Percentiles rank a stretch among this genome's conserved stretches.
Conservation (phyloP, 2,113 vertebrate genomes). For the Pseudolaguvia tuberculata region DNA sequence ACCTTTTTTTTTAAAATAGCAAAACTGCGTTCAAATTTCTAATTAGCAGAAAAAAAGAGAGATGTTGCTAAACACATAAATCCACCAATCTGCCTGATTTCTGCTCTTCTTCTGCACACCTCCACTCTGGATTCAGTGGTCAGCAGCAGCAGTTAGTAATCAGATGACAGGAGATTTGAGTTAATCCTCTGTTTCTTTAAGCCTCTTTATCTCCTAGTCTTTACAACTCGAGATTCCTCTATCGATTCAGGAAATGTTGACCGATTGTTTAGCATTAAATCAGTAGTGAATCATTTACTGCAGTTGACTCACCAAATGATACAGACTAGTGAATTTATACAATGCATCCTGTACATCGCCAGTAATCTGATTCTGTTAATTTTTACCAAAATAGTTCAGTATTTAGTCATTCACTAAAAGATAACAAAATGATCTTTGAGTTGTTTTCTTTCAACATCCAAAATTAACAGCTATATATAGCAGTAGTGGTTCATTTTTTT, state of each 20-base stretch:
- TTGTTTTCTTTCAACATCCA: background rate
- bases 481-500: background rate
- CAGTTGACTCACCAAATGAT: too few species aligned
- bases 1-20: background rate
- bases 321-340: too few species aligned
- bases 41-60: background rate
- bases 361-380: background rate
- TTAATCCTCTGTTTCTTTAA: background rate
- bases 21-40: background rate
- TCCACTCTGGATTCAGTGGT: constrained; percentile 47
- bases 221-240: background rate
- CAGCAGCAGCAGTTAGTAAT: constrained; percentile 65
- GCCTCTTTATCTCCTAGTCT: background rate
- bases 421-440: background rate
- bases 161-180: constrained; percentile 67
- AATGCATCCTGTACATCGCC: too few species aligned
- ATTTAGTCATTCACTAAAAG: background rate
- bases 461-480: background rate
- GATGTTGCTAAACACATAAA: background rate
- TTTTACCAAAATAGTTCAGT: background rate
- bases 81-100: background rate
- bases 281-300: background rate
- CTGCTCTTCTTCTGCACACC: background rate
- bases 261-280: background rate
- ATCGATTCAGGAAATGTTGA: background rate